Evolutionary conservation across 2,113 vertebrate species (phyloP).

Genomic region (Damaliscus lunatus): DNA sequence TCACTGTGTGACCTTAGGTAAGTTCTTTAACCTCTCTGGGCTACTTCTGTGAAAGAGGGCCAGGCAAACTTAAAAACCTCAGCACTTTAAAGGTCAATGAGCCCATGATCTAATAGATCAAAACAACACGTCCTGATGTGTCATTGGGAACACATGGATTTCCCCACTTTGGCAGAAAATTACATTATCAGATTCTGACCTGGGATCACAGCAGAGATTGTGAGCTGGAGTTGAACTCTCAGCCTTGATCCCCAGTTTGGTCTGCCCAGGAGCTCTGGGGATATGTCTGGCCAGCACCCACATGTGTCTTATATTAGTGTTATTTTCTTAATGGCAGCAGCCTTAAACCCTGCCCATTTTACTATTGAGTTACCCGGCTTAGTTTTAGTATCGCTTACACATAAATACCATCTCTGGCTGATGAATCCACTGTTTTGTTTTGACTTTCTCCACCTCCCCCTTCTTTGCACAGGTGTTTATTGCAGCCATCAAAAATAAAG

Average conservation of each 20-base stretch:
- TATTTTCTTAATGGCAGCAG: slow-evolving; percentile 77
- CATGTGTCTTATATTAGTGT: slow-evolving; percentile 80
- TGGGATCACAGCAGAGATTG: slow-evolving; percentile 64
- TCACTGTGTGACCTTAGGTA: neutral
- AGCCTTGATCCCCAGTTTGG: slow-evolving; percentile 24
- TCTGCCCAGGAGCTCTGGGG: slow-evolving; percentile 55
- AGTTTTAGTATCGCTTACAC: slow-evolving; percentile 69
- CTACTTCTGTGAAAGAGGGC: neutral
- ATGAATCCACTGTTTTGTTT: slow-evolving; percentile 45
- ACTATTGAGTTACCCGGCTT: slow-evolving; percentile 72
- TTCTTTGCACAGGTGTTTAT: slow-evolving; percentile 9
- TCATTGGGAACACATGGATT: slow-evolving; percentile 76
- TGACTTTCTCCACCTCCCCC: neutral
- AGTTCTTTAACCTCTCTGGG: neutral
- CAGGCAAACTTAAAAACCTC: neutral
- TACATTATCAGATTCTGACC: slow-evolving; percentile 80
- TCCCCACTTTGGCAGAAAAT: slow-evolving; percentile 75
- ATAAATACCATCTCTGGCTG: slow-evolving; percentile 57
- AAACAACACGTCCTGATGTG: neutral
- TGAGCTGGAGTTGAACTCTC: slow-evolving; percentile 56
- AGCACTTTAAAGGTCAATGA: neutral
- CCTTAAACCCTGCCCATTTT: slow-evolving; percentile 71
- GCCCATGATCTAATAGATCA: neutral
- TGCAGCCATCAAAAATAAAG: neutral
- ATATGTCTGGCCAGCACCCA: slow-evolving; percentile 55